A percentile compares a stretch with the other conserved stretches of the same genome.
Conservation (phyloP, 2,888 invertebrate species). For the Melanargia galathea region DNA sequence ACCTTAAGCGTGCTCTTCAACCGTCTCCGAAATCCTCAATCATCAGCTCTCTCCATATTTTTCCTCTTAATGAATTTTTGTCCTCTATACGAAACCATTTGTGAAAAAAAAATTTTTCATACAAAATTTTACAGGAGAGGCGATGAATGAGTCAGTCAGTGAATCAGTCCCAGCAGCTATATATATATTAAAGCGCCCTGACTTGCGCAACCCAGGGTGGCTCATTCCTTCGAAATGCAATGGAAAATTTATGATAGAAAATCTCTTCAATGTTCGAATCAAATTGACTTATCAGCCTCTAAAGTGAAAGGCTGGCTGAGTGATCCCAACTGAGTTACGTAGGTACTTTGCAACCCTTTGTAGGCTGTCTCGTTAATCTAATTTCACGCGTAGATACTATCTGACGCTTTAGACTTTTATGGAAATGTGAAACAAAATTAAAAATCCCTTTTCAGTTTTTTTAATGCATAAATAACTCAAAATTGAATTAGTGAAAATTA, state of each 20-base stretch:
- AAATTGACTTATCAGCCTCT: constrained; percentile 23
- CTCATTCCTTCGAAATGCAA: background rate
- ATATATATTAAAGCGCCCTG: no score
- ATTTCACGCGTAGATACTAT: constrained; percentile 20
- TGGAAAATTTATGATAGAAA: constrained; percentile 4
- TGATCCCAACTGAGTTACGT: constrained; percentile 24
- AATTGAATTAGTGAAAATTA: no score
- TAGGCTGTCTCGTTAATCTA: constrained; percentile 20
- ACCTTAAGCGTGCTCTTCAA: no score
- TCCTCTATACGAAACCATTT: no score
- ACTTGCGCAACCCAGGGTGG: no score
- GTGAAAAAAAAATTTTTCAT: no score
- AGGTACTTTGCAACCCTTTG: constrained; percentile 19
- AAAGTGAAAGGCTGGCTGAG: constrained; percentile 25
- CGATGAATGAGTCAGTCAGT: no score
- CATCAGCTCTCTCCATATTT: no score
- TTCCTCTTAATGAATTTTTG: no score
- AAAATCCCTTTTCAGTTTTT: constrained; percentile 3
- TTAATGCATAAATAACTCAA: background rate
- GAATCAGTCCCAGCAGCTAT: no score
- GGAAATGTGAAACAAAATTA: background rate
- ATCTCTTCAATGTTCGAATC: constrained; percentile 18
- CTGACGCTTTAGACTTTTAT: background rate
- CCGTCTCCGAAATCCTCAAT: no score
- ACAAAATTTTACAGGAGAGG: no score